Conservation (phyloP, 2,113 vertebrate genomes). For the Sminthopsis crassicaudata region DNA sequence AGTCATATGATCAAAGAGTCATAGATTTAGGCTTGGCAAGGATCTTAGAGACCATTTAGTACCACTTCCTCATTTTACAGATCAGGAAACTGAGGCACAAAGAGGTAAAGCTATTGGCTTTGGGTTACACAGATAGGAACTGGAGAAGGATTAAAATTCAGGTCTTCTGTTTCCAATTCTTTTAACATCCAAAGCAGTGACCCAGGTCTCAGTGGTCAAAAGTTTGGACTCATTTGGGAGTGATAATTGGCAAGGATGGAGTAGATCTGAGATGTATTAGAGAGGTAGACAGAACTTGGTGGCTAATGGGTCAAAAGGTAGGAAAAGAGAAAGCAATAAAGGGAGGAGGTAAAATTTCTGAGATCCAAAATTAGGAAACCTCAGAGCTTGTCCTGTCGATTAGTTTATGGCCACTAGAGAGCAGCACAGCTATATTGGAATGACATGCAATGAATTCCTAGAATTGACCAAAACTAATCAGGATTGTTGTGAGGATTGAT, state of each 20-base stretch:
- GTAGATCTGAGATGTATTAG: neutral
- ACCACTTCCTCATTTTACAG: neutral
- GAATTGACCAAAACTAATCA: neutral
- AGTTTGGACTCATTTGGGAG: neutral
- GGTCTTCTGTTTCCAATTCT: neutral
- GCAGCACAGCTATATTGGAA: neutral
- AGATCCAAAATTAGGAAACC: neutral
- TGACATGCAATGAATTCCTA: neutral
- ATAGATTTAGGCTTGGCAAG: neutral
- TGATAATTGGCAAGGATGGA: neutral
- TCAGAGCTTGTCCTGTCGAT: neutral
- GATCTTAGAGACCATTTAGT: neutral
- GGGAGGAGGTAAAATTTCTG: neutral
- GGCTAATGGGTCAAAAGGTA: neutral
- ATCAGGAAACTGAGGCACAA: too few relatives aligned
- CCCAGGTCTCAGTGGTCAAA: neutral
- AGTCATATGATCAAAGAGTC: neutral
- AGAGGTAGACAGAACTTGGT: neutral
- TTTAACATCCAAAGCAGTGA: neutral
- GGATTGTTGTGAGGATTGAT: neutral
- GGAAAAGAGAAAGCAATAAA: neutral
- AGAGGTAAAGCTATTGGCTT: too few relatives aligned
- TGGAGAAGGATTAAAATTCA: neutral
- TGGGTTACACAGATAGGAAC: too few relatives aligned
- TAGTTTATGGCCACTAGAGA: neutral